phyloP scores from a whole-genome alignment of 2,113 vertebrate species.

The Trochalopteron elliotii region DNA sequence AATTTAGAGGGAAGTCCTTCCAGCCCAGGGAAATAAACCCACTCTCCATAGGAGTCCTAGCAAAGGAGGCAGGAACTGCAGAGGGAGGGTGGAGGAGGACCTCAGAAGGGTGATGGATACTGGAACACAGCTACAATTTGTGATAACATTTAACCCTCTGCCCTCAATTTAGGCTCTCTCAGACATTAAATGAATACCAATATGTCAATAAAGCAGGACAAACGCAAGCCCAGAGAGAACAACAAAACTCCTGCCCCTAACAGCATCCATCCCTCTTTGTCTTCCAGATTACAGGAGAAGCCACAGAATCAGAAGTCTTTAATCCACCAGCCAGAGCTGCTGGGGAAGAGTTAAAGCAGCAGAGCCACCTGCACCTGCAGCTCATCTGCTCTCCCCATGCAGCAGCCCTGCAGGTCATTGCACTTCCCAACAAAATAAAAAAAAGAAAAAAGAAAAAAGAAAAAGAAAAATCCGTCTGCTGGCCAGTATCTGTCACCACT shows the following conservation, averaged over 20 bases:
- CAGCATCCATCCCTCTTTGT: constrained; percentile 26
- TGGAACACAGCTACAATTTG: constrained; percentile 63
- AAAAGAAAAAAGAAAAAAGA: not conserved
- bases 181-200: constrained; percentile 54
- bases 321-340: not conserved
- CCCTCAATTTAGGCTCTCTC: constrained; percentile 60
- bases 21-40: not conserved
- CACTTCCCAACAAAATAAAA: no score
- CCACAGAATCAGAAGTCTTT: not conserved
- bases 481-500: not conserved
- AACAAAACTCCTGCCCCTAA: constrained; percentile 43
- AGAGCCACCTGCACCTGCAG: not conserved
- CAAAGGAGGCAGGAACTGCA: not conserved
- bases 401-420: constrained; percentile 7
- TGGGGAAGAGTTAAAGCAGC: constrained; percentile 10
- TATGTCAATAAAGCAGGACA: constrained; percentile 50
- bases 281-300: constrained; percentile 9
- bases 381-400: not conserved
- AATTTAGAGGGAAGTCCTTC: not conserved
- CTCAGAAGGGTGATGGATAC: constrained; percentile 50
- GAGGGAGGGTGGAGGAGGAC: not conserved
- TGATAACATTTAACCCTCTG: constrained; percentile 70
- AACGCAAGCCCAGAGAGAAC: constrained; percentile 45
- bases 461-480: not conserved
- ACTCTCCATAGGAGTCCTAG: not conserved